phyloP scores from a whole-genome alignment of 2,797 vertebrate genomes.

The Vespertilio murinus region DNA sequence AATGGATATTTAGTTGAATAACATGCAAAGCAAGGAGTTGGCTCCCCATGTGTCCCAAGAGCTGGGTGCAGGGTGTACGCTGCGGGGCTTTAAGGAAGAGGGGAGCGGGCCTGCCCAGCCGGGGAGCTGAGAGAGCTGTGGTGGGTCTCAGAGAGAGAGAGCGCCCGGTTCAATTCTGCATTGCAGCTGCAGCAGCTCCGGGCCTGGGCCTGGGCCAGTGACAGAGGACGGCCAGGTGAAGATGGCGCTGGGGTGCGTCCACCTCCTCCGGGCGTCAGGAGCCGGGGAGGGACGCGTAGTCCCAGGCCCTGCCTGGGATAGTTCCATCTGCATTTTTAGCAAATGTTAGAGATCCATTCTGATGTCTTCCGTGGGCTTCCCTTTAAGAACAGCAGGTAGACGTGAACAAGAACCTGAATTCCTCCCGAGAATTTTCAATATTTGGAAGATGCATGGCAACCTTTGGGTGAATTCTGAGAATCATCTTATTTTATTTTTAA shows the following conservation, averaged over 20 bases:
- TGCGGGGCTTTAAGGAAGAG: neutral
- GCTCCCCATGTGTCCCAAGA: neutral
- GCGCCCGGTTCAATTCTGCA: fast-evolving
- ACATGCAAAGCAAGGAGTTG: neutral
- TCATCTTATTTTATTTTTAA: neutral
- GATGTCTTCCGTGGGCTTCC: neutral
- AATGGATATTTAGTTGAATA: neutral
- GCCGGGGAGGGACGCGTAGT: neutral
- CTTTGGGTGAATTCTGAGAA: slow-evolving; percentile 11
- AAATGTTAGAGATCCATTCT: neutral
- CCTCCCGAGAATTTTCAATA: neutral
- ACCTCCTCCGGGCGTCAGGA: neutral
- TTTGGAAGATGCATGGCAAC: neutral
- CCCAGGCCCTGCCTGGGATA: neutral
- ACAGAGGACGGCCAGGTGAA: neutral
- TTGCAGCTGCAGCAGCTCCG: fast-evolving
- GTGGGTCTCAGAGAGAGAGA: fast-evolving
- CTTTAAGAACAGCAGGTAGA: neutral
- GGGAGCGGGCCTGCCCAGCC: fast-evolving
- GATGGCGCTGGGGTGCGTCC: neutral
- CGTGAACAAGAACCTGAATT: neutral
- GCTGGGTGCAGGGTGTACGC: neutral
- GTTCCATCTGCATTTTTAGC: neutral
- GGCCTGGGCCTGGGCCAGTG: neutral
- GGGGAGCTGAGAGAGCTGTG: too few species aligned